These are phyloP conservation scores for Noctua comes DNA, from an alignment of 2,888 invertebrate species.

Conservation along the genomic window DNA sequence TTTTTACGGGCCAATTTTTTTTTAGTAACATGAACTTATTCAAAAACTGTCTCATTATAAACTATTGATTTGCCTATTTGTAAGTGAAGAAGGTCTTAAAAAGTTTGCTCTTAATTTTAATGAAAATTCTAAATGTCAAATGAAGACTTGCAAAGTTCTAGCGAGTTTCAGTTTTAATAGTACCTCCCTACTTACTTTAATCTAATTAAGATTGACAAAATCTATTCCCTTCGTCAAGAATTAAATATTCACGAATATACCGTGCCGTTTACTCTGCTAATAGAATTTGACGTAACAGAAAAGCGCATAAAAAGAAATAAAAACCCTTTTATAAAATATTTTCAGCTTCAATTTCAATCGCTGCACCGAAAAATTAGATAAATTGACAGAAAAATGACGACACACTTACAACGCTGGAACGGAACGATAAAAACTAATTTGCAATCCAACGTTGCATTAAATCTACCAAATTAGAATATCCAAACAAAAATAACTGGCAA, in stretches of 20 bases:
- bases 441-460: constrained; percentile 65
- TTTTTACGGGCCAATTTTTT: neutral
- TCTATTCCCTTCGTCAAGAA: constrained; percentile 36
- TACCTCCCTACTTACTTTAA: constrained; percentile 9
- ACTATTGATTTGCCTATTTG: neutral
- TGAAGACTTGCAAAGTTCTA: neutral
- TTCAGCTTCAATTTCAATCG: constrained; percentile 22
- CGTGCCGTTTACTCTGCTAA: constrained; percentile 14
- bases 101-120: neutral
- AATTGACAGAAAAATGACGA: constrained; percentile 56
- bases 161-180: neutral
- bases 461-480: constrained; percentile 73
- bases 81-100: neutral
- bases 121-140: neutral
- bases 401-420: constrained; percentile 20
- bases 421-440: constrained; percentile 67
- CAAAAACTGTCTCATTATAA: neutral
- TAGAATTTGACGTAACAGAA: constrained; percentile 20
- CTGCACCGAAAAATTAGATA: constrained; percentile 47
- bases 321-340: constrained; percentile 25
- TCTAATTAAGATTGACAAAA: constrained; percentile 38
- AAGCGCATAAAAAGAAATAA: constrained; percentile 21
- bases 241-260: constrained; percentile 35
- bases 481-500: constrained; percentile 70
- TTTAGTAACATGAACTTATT: neutral